phyloP scores from a whole-genome alignment of 2,888 invertebrate genomes.

The Electrophaes corylata region DNA sequence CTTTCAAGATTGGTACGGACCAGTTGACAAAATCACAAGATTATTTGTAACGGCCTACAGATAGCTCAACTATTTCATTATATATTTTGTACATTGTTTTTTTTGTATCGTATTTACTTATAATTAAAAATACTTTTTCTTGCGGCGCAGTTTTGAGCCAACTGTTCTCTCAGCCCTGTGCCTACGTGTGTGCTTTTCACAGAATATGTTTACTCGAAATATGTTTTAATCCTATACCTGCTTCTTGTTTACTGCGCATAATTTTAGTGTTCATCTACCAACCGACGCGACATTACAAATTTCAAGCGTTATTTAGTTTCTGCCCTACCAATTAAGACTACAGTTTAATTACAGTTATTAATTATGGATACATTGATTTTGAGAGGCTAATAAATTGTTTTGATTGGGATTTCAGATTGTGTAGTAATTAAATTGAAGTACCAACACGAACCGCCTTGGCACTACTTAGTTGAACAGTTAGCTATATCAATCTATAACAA shows the following conservation, averaged over 20 bases:
- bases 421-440: not conserved
- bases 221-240: conserved; percentile 42
- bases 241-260: conserved; percentile 39
- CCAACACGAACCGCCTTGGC: not conserved
- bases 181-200: conserved; percentile 32
- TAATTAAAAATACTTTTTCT: too few relatives aligned
- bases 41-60: too few relatives aligned
- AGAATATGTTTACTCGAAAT: conserved; percentile 41
- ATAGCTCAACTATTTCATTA: too few relatives aligned
- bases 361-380: conserved; percentile 7
- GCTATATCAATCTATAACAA: not conserved
- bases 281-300: conserved; percentile 18
- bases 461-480: not conserved
- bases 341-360: conserved; percentile 14
- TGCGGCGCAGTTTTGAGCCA: not conserved
- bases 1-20: too few relatives aligned
- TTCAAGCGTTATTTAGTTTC: conserved; percentile 18
- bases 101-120: too few relatives aligned
- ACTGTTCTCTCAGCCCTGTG: conserved; percentile 7
- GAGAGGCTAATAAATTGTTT: not conserved
- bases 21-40: too few relatives aligned
- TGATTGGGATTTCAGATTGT: conserved; percentile 3
- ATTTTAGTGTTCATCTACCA: conserved; percentile 32
- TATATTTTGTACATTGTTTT: too few relatives aligned
- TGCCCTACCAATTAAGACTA: conserved; percentile 26